Evolutionary conservation across 2,797 vertebrate species (phyloP).

Genomic region (Chelonia mydas): DNA sequence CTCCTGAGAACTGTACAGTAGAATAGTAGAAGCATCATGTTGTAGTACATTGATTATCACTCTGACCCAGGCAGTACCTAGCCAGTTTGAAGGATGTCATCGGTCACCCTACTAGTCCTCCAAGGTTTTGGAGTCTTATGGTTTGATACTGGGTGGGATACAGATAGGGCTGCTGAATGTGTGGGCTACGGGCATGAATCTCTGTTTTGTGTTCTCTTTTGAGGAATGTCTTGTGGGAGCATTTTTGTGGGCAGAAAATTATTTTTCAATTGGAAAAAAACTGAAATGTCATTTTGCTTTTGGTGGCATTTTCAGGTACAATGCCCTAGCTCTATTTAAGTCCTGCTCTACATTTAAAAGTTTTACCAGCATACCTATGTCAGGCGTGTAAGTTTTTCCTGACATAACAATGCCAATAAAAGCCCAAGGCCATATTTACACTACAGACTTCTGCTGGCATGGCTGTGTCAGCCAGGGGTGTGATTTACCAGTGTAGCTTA

Average conservation of each 20-base stretch:
- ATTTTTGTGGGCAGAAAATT: background rate
- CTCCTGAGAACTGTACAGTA: background rate
- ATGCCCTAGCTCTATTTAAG: background rate
- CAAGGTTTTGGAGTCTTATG: rapidly evolving
- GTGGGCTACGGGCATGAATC: background rate
- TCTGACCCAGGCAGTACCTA: background rate
- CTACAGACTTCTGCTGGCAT: background rate
- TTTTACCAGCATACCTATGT: background rate
- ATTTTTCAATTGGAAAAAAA: background rate
- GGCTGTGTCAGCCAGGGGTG: background rate
- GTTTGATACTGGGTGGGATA: background rate
- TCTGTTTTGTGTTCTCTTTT: background rate
- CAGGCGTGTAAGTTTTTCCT: background rate
- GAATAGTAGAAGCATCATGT: background rate
- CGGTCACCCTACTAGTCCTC: background rate
- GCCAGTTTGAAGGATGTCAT: background rate
- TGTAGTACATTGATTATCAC: background rate
- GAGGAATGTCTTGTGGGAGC: background rate
- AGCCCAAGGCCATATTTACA: background rate
- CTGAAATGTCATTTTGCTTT: background rate
- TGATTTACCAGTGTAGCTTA: background rate
- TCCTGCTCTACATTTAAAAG: background rate
- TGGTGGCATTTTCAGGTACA: background rate
- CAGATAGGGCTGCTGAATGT: rapidly evolving
- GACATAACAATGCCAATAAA: background rate